Base-by-base conservation (phyloP, 2,113 vertebrate species). In the Protobothrops mucrosquamatus region DNA sequence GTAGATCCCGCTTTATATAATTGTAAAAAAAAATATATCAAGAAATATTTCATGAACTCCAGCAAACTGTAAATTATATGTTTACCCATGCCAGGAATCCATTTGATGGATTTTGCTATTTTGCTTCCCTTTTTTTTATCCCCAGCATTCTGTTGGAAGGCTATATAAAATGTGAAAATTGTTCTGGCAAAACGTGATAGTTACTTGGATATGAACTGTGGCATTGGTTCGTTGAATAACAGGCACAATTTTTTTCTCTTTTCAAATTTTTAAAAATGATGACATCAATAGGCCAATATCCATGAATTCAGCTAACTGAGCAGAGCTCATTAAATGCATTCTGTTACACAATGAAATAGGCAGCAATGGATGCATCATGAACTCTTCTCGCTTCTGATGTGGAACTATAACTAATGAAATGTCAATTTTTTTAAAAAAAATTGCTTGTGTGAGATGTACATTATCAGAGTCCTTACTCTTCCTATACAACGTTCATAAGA, bases 221-320 rank as follows among this genome's bases (percentile, higher is more conserved):
- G 43, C 61, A 89, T 92, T 92, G 48, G 39, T 56, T 52, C 92
- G 86, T 18, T 92, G 64, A 95, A 92, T 89, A 22, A 39, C 94
- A 6, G 89, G 8, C 18, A 55, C 34, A 51, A 61, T 61, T 51
- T 85, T 39, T 69, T 57, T 43, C 43, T n/a, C 29, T 12, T 14
- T 29, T 20, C 15, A n/a, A 85, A 26, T 74, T 51, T 91, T 96
- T 94, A 89, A 89, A 46, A 54, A 81, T 92, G 91, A 93, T 94
- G 59, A 85, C 39, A 94, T 89, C 22, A 55, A 6, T 92, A 56
- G 59, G 14, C 89, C 89, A 95, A 94, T 91, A 12, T 94, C 89
- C 48, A n/a, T 88, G 92, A 89, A 9, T 92, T 93, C 51, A 74
- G 9, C 91, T 26, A 46, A 93, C 26, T 89, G 26, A 93, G 57